phyloP scores from a whole-genome alignment of 2,888 invertebrate genomes.

The Pachydiplax longipennis region DNA sequence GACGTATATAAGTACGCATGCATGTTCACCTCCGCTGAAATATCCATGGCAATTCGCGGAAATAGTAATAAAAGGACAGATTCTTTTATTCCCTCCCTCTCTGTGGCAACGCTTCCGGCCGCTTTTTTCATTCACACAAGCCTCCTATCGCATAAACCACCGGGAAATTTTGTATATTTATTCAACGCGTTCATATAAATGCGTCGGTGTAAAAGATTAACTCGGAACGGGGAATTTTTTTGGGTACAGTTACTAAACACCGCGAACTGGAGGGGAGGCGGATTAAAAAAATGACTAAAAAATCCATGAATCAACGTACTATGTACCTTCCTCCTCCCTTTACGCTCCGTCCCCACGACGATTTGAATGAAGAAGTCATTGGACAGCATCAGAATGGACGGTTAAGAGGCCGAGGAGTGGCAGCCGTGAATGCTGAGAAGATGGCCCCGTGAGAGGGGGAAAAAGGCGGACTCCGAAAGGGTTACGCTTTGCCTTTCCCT shows the following conservation, averaged over 20 bases:
- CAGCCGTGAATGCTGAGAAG: background rate
- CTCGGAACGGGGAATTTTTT: background rate
- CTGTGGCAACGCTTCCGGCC: too few relatives aligned
- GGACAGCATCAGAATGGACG: background rate
- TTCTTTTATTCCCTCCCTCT: background rate
- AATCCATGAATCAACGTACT: background rate
- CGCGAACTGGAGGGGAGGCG: background rate
- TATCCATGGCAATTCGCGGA: background rate
- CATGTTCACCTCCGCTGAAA: background rate
- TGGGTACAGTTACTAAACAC: too few relatives aligned
- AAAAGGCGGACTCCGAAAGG: background rate
- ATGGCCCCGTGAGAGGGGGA: background rate
- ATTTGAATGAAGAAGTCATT: background rate
- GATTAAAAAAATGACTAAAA: background rate
- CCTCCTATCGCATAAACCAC: background rate
- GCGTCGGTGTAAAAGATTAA: background rate
- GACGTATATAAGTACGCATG: background rate
- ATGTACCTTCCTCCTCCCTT: background rate
- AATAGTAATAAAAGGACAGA: background rate
- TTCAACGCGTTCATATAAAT: background rate
- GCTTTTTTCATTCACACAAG: too few relatives aligned
- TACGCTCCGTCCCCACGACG: background rate
- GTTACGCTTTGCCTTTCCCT: background rate
- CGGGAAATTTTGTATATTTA: background rate
- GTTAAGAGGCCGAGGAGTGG: background rate